phyloP scores from a whole-genome alignment of 2,797 vertebrate species.

The Cichlasoma orientale region DNA sequence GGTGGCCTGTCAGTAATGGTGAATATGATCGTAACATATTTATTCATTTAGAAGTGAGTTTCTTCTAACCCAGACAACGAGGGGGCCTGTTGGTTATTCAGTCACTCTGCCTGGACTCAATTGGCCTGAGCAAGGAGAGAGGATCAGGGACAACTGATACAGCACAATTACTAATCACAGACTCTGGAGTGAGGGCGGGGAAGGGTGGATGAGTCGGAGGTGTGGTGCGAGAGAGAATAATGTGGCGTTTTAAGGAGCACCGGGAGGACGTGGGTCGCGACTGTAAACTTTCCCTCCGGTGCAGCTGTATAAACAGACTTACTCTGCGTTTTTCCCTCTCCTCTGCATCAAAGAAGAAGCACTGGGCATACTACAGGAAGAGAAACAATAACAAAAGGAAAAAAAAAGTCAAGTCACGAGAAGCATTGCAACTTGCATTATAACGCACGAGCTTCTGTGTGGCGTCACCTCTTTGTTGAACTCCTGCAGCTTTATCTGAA shows the following conservation, averaged over 20 bases:
- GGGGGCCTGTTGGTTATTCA: conserved; percentile 9
- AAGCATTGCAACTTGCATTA: not conserved
- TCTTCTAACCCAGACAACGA: too few species aligned
- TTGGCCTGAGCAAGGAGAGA: conserved; percentile 59
- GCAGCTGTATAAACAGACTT: conserved; percentile 13
- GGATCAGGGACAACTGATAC: conserved; percentile 76
- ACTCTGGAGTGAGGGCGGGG: conserved; percentile 10
- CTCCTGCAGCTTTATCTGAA: conserved; percentile 72
- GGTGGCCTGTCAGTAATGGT: not conserved
- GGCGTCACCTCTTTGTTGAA: conserved; percentile 80
- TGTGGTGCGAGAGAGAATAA: not conserved
- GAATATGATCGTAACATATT: not conserved
- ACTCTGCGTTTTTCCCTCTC: conserved; percentile 69
- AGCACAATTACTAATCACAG: conserved; percentile 76
- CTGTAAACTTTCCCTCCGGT: not conserved
- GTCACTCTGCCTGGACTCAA: conserved; percentile 42
- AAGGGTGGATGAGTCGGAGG: not conserved
- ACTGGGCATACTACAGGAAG: conserved; percentile 71
- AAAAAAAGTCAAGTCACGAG: not conserved
- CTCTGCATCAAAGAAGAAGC: conserved; percentile 77
- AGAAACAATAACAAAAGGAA: not conserved
- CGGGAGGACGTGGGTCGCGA: not conserved
- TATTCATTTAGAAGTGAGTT: not conserved
- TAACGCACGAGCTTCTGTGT: not conserved
- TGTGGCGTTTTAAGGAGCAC: conserved; percentile 2